A percentile compares a stretch with the other conserved stretches of the same genome.
Conservation (phyloP, 2,888 invertebrate genomes). For the Amblyteles armatorius region DNA sequence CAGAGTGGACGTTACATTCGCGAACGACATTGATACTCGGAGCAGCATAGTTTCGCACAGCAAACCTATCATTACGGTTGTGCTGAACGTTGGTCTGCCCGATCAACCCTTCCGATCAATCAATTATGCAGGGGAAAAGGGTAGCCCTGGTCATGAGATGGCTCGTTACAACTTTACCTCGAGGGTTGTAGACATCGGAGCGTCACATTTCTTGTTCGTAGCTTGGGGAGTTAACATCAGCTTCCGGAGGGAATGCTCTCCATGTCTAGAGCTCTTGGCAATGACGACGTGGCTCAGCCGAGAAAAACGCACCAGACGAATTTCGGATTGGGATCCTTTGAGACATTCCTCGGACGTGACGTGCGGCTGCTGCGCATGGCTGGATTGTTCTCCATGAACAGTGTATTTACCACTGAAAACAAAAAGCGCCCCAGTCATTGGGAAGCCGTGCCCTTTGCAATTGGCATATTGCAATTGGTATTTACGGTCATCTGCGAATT, state of each 20-base stretch:
- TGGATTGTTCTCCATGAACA: conserved; percentile 46
- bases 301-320: neutral
- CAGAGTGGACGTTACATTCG: neutral
- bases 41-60: neutral
- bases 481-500: conserved; percentile 19
- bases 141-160: neutral
- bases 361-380: conserved; percentile 30
- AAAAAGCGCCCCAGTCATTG: conserved; percentile 3
- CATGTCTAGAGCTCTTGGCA: neutral
- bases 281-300: neutral
- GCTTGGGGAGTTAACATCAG: neutral
- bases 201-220: neutral
- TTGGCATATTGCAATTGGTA: conserved; percentile 32
- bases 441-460: conserved; percentile 31
- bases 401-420: conserved; percentile 26
- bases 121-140: conserved; percentile 26
- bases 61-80: conserved; percentile 30
- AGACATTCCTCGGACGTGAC: conserved; percentile 33
- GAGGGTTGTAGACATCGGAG: neutral
- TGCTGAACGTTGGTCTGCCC: neutral
- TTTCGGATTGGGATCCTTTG: neutral
- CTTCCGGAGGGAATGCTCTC: neutral
- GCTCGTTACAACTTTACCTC: neutral
- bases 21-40: neutral
- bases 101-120: conserved; percentile 34